Evolutionary conservation across 2,113 vertebrate genomes (phyloP).

Genomic region (Bufo bufo): DNA sequence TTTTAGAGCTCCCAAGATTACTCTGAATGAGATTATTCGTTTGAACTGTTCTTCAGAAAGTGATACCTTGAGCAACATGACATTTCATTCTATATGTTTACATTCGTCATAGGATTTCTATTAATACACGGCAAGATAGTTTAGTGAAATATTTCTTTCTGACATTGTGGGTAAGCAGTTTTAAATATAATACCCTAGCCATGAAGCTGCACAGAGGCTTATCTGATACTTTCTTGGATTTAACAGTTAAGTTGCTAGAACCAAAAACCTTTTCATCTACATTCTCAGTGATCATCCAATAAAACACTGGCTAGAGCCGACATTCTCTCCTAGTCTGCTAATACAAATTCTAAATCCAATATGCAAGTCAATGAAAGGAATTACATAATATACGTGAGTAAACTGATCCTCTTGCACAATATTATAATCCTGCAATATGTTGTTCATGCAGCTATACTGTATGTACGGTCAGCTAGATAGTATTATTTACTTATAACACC

Average conservation of each 20-base stretch:
- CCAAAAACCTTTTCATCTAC: slow-evolving; percentile 51
- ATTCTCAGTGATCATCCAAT: slow-evolving; percentile 1
- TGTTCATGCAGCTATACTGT: neutral
- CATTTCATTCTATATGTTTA: slow-evolving; percentile 61
- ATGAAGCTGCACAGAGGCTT: slow-evolving; percentile 59
- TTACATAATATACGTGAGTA: neutral
- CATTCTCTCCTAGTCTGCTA: neutral
- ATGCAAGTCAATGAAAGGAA: neutral
- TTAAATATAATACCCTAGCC: slow-evolving; percentile 63
- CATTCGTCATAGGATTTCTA: slow-evolving; percentile 65
- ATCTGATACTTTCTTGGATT: slow-evolving; percentile 59
- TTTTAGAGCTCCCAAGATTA: slow-evolving; percentile 59
- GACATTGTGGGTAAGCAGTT: slow-evolving; percentile 61
- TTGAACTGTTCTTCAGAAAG: slow-evolving; percentile 66
- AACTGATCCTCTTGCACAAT: neutral
- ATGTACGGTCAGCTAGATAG: neutral
- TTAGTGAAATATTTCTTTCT: slow-evolving; percentile 65
- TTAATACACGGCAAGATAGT: slow-evolving; percentile 65
- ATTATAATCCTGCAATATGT: neutral
- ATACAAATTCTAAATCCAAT: neutral
- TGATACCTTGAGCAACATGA: slow-evolving; percentile 63
- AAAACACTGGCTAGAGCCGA: neutral
- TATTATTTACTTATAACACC: neutral
- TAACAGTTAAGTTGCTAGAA: slow-evolving; percentile 10
- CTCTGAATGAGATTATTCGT: slow-evolving; percentile 62